Base-by-base conservation (phyloP, 2,888 invertebrate species). In the Epirrita christyi region DNA sequence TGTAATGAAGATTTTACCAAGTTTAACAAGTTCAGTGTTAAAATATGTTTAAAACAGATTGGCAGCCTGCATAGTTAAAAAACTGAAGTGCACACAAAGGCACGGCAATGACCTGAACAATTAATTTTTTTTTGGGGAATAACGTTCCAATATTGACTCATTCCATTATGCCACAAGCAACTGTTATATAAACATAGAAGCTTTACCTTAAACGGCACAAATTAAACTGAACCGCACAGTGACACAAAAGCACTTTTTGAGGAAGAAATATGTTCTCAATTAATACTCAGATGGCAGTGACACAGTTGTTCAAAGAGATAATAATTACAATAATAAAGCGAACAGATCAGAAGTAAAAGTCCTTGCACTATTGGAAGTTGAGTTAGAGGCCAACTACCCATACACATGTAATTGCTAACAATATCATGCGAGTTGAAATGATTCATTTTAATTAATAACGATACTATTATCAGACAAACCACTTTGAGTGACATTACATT, bases 311-410 rank as follows among this genome's bases (percentile, higher is more conserved):
- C 56, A 49, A 49, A 32, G 44, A 55, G 40, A 37, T 47, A 48
- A 55, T 59, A 51, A 48, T 51, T 51, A 44, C 47, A 55, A 51
- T 59, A 55, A 50, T 50, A 65, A 61, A 63, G 59, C 60, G 54
- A 68, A 61, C 67, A 70, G 64, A 68, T 66, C 70, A 68, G 53
- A 64, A 67, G 69, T 71, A 71, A 75, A 73, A 80, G 70, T 77
- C 80, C 79, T 80, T 77, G 79, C 77, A 71, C 71, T 62, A 75
- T 71, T 67, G 66, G 66, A 54, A 66, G 66, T 67, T 41, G 65
- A 57, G 59, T 60, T 70, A 68, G 68, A 79, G 79, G 80, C 75
- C 71, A 74, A 78, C 80, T 70, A 73, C 75, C 76, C 70, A 70
- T 71, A 64, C 61, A 63, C 67, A 63, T 72, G 66, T 68, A 67